phyloP scores from a whole-genome alignment of 2,888 invertebrate species.

The Ligdia adustata region DNA sequence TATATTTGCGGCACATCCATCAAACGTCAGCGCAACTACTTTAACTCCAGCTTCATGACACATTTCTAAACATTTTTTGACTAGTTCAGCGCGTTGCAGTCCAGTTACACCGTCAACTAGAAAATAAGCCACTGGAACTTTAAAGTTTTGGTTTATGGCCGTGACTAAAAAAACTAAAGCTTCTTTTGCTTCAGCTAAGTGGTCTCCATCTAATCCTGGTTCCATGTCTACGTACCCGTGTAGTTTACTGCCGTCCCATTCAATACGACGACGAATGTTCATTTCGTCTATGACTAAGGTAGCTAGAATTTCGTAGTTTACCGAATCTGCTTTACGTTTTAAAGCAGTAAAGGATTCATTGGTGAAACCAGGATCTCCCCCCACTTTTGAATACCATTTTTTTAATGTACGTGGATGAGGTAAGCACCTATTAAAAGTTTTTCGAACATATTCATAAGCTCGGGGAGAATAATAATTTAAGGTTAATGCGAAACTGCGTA shows the following conservation, averaged over 20 bases:
- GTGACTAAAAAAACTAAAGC: slow-evolving; percentile 27
- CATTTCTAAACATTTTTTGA: too few relatives aligned
- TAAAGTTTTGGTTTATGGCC: too few relatives aligned
- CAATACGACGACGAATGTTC: slow-evolving; percentile 28
- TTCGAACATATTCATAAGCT: neutral
- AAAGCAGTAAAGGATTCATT: neutral
- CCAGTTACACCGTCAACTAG: too few relatives aligned
- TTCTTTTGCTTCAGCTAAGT: slow-evolving; percentile 25
- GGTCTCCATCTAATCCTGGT: slow-evolving; percentile 22
- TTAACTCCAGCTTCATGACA: too few relatives aligned
- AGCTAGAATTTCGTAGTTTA: neutral
- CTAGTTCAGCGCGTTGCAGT: too few relatives aligned
- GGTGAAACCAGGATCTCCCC: neutral
- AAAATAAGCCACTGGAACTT: too few relatives aligned
- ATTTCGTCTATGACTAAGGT: slow-evolving; percentile 32
- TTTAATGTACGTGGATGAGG: neutral
- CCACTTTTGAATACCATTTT: neutral
- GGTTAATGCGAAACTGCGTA: too few relatives aligned
- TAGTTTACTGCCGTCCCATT: slow-evolving; percentile 29
- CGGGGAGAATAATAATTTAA: too few relatives aligned
- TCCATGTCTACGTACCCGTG: slow-evolving; percentile 30
- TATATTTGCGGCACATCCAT: too few relatives aligned
- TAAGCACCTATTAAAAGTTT: neutral
- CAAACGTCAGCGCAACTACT: too few relatives aligned
- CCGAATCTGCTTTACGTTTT: too few relatives aligned